Conservation (phyloP, 2,888 invertebrate genomes). For the Papilio gigon region DNA sequence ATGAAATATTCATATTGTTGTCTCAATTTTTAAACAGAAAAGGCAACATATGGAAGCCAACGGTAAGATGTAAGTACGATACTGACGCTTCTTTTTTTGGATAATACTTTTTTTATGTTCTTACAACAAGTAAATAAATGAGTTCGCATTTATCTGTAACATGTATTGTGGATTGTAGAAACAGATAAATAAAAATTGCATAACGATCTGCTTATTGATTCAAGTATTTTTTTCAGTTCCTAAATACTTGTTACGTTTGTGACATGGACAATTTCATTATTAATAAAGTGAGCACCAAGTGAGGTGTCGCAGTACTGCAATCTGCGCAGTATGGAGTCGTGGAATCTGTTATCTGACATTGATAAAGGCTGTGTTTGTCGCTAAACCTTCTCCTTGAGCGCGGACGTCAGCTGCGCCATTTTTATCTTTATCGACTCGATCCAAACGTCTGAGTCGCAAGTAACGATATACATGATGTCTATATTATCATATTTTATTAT, state of each 20-base stretch:
- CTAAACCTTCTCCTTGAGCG: slow-evolving; percentile 47
- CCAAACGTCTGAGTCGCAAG: slow-evolving; percentile 40
- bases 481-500: neutral
- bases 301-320: neutral
- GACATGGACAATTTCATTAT: neutral
- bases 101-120: no score
- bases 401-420: slow-evolving; percentile 39
- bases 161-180: no score
- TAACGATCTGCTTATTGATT: no score
- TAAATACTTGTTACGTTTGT: neutral
- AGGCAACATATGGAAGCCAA: no score
- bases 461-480: slow-evolving; percentile 1
- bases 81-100: neutral
- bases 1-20: no score
- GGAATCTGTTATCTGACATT: slow-evolving; percentile 51
- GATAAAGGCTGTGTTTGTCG: slow-evolving; percentile 49
- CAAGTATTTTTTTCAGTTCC: no score
- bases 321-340: slow-evolving; percentile 11
- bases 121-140: no score
- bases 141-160: no score
- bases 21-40: no score
- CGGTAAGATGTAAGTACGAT: neutral
- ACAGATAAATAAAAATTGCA: no score
- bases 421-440: slow-evolving; percentile 46
- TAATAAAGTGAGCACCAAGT: neutral